Conservation (phyloP, 1,140 invertebrate species). For the Drosophila micromelanica region DNA sequence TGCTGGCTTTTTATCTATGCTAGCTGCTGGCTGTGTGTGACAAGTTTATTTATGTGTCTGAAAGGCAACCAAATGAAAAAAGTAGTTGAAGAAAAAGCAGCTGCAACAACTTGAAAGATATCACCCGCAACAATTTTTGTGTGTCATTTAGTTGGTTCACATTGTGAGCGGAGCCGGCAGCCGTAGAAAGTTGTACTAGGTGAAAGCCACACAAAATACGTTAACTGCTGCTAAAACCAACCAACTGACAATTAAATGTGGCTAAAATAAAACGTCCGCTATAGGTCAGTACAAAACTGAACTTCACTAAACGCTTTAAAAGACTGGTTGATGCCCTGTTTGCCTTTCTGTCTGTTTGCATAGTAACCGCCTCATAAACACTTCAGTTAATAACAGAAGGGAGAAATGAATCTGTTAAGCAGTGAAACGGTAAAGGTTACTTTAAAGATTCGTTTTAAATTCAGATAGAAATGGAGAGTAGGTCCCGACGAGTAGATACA, state of each 20-base stretch:
- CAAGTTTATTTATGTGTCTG: constrained; percentile 82
- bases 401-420: too few species aligned
- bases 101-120: constrained; percentile 72
- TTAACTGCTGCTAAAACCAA: background rate
- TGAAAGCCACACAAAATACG: constrained; percentile 17
- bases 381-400: too few species aligned
- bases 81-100: constrained; percentile 33
- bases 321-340: too few species aligned
- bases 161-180: background rate
- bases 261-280: too few species aligned
- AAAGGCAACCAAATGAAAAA: constrained; percentile 57
- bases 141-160: constrained; percentile 53
- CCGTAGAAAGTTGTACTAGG: constrained; percentile 31
- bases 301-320: too few species aligned
- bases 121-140: constrained; percentile 54
- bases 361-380: too few species aligned
- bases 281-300: too few species aligned
- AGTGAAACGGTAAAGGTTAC: too few species aligned
- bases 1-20: constrained; percentile 66
- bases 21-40: constrained; percentile 56
- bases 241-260: background rate
- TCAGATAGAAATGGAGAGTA: too few species aligned
- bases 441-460: too few species aligned
- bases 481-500: too few species aligned
- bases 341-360: too few species aligned